These are phyloP conservation scores for Brachypteracias leptosomus DNA, from an alignment of 2,113 vertebrate species.

Conservation along the genomic window DNA sequence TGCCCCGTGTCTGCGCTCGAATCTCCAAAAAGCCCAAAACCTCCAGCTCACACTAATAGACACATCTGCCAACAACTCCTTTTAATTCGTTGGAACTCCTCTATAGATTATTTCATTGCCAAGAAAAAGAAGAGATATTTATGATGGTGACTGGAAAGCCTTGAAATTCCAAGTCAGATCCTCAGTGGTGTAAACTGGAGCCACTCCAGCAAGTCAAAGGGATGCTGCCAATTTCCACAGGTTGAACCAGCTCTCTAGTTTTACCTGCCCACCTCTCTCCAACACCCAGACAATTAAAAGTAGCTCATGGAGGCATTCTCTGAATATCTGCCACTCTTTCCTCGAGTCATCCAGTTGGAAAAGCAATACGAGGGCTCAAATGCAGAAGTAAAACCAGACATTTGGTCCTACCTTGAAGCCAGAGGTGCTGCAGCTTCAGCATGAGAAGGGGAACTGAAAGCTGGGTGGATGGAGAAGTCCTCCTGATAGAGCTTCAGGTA, in stretches of 20 bases:
- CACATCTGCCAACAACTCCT: slow-evolving; percentile 59
- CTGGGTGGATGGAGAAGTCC: neutral
- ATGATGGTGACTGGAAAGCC: slow-evolving; percentile 35
- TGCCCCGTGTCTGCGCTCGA: neutral
- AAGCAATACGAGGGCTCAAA: neutral
- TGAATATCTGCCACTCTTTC: neutral
- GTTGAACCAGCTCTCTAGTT: neutral
- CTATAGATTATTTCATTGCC: slow-evolving; percentile 25
- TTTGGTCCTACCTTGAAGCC: neutral
- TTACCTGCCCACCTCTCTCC: neutral
- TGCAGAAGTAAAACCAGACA: neutral
- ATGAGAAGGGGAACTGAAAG: neutral
- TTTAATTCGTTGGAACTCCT: slow-evolving; percentile 20
- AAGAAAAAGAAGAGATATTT: slow-evolving; percentile 62
- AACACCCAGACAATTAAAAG: neutral
- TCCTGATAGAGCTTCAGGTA: rapidly evolving
- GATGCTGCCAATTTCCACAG: neutral
- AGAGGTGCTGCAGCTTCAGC: neutral
- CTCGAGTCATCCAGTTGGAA: neutral
- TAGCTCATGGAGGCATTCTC: neutral
- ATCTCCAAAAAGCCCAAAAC: neutral
- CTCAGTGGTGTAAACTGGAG: slow-evolving; percentile 2
- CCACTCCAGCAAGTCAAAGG: neutral
- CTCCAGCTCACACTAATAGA: slow-evolving; percentile 48
- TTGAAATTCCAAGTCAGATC: slow-evolving; percentile 13